Evolutionary conservation across 2,797 vertebrate genomes (phyloP).

Genomic region (Sebastes vulpes): DNA sequence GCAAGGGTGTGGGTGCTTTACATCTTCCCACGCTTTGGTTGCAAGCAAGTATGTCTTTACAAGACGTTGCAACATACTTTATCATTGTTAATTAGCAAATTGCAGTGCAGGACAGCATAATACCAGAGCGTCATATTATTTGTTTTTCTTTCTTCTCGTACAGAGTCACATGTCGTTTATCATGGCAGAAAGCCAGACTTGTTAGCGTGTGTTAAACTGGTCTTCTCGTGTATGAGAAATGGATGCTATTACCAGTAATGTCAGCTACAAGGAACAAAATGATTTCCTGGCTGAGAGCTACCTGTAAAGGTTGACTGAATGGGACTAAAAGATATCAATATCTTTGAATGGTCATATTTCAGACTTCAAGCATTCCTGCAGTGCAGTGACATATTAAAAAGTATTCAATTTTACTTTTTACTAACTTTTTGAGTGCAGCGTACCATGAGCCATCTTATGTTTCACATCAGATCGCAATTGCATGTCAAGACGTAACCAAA

Average conservation of each 20-base stretch:
- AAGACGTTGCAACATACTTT: slow-evolving; percentile 62
- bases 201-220: slow-evolving; percentile 52
- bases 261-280: slow-evolving; percentile 10
- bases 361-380: background rate
- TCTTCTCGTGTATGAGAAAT: slow-evolving; percentile 45
- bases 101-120: slow-evolving; percentile 31
- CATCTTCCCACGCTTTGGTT: slow-evolving; percentile 71
- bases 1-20: slow-evolving; percentile 45
- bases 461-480: background rate
- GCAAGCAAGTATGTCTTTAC: slow-evolving; percentile 46
- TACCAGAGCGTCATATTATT: slow-evolving; percentile 50
- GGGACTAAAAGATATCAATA: background rate
- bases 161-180: slow-evolving; percentile 54
- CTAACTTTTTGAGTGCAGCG: background rate
- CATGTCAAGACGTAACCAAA: background rate
- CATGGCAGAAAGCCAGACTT: slow-evolving; percentile 56
- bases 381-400: background rate
- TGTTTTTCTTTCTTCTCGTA: slow-evolving; percentile 51
- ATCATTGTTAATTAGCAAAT: slow-evolving; percentile 63
- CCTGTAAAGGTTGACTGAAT: slow-evolving; percentile 1
- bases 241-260: slow-evolving; percentile 33
- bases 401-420: background rate
- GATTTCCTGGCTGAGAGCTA: background rate
- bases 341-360: background rate
- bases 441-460: background rate